Base-by-base conservation (phyloP, 2,888 invertebrate species). In the Gari tellinella region DNA sequence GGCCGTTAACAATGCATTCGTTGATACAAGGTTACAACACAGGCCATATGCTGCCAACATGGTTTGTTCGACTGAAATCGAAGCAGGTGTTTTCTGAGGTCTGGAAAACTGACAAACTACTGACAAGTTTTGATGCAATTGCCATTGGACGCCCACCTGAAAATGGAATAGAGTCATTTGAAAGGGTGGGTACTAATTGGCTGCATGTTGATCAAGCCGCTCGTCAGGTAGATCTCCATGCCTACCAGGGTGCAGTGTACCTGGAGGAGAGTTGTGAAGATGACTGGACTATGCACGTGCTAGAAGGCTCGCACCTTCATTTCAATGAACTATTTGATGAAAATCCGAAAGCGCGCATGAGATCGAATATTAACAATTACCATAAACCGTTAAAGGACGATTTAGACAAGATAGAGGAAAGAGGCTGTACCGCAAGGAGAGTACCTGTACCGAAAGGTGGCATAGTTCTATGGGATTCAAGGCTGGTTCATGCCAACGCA, bases 81-180 rank as follows among this genome's bases (percentile, higher is more conserved):
- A 86, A 86, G 55, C 58, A 74, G 12, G 83, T 90, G 3, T 90
- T 90, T 69, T 80, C 80, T 2, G 76, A 85, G 49, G 10, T 90
- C 0, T 90, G 89, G 89, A 78, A 81, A 2, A 90, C 90, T 10
- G 84, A 86, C 0, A 86, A 88, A 72, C 78, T 90, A 1, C 67
- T 88, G 41, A 76, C 83, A 14, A 89, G 89, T 57, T 55, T 85
- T 49, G 90, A 89, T 49, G 87, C 86, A 19, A 81, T 90, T 14
- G 86, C 90, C 10, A 86, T 89, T 26, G 89, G 88, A 0, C 81
- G 86, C 1, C 90, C 90, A 2, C 89, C 90, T 0, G 89, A 90
- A 72, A 61, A 76, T 7, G 83, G 88, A 0, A 58, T 78, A 23
- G 86, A 85, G 43, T 31, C 26, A 12, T 86, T 85, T 49, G 55